These are phyloP conservation scores for Pitta sordida DNA, from an alignment of 2,113 vertebrate genomes.

Conservation along the genomic window DNA sequence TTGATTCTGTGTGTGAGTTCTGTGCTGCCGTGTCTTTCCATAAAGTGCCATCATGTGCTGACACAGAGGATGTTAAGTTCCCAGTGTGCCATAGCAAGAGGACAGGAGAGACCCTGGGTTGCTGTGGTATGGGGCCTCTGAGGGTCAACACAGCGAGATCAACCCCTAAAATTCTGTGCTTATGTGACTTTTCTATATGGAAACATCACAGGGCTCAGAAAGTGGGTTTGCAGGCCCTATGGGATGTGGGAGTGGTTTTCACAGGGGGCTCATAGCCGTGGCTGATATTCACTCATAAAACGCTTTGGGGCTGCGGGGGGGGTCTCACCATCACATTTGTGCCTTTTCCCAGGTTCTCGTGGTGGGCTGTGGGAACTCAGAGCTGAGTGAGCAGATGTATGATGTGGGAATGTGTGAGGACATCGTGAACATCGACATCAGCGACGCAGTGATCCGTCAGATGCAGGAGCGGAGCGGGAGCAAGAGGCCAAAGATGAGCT, in stretches of 20 bases:
- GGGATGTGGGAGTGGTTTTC: not conserved
- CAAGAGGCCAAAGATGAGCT: constrained; percentile 81
- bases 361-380: constrained; percentile 96
- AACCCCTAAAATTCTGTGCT: not conserved
- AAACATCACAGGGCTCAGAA: fast-evolving
- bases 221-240: not conserved
- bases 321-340: fast-evolving
- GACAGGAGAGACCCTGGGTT: not conserved
- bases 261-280: fast-evolving
- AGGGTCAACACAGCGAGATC: fast-evolving
- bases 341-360: constrained; percentile 82
- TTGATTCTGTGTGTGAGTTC: not conserved
- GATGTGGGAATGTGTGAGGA: constrained; percentile 84
- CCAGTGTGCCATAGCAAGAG: not conserved
- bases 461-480: constrained; percentile 85
- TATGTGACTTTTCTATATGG: fast-evolving
- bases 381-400: constrained; percentile 92
- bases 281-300: not conserved
- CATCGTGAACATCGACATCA: constrained; percentile 91
- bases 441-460: constrained; percentile 81
- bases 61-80: fast-evolving
- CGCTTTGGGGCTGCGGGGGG: fast-evolving
- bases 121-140: no score
- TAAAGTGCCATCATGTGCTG: fast-evolving
- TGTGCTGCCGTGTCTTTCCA: not conserved